These are phyloP conservation scores for Automeris io DNA, from an alignment of 2,888 invertebrate species.

Conservation along the genomic window DNA sequence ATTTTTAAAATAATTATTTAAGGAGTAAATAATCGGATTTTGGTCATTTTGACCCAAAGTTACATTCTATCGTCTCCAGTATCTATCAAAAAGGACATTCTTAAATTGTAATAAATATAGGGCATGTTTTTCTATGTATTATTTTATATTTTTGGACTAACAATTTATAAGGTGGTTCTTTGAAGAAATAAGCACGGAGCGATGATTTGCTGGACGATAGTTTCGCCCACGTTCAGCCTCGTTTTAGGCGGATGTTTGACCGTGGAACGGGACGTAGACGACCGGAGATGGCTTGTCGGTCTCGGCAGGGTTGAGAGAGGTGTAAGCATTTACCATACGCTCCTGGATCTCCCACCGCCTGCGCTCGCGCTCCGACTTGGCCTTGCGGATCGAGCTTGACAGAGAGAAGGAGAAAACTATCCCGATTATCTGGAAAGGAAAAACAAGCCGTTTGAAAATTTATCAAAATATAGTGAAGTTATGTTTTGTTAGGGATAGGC, in stretches of 20 bases:
- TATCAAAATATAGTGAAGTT: background rate
- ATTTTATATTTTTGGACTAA: too few relatives aligned
- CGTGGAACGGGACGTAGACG: conserved; percentile 71
- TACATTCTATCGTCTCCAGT: too few relatives aligned
- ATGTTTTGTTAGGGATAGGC: too few relatives aligned
- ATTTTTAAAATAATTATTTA: too few relatives aligned
- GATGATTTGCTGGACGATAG: background rate
- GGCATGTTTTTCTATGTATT: too few relatives aligned
- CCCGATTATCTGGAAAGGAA: conserved; percentile 83
- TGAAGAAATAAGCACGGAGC: too few relatives aligned
- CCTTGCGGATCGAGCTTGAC: conserved; percentile 88
- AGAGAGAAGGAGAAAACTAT: conserved; percentile 93
- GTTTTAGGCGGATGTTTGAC: conserved; percentile 50
- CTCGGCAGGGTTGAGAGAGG: conserved; percentile 55
- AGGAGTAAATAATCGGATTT: too few relatives aligned
- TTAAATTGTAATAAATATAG: too few relatives aligned
- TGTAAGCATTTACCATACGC: conserved; percentile 71
- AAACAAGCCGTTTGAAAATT: conserved; percentile 6
- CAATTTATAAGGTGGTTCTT: too few relatives aligned
- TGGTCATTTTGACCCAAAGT: too few relatives aligned
- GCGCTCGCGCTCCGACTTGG: conserved; percentile 84
- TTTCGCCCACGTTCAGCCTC: too few relatives aligned
- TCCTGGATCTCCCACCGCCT: conserved; percentile 83
- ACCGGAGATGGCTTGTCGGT: conserved; percentile 56
- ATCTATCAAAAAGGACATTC: too few relatives aligned